These are phyloP conservation scores for Dipodomys spectabilis DNA, from an alignment of 2,113 vertebrate species.

Conservation along the genomic window DNA sequence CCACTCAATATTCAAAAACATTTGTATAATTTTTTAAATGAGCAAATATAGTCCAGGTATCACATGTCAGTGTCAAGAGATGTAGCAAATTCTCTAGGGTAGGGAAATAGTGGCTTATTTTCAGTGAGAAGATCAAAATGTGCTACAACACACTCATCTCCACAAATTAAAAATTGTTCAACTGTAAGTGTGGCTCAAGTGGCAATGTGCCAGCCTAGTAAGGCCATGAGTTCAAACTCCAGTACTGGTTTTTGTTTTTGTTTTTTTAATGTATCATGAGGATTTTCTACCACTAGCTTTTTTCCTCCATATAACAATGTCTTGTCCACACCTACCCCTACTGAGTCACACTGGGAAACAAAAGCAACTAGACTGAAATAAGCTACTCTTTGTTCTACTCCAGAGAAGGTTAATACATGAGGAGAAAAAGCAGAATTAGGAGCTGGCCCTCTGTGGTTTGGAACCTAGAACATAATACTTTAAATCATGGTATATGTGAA, in stretches of 20 bases:
- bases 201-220: no score
- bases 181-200: no score
- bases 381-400: background rate
- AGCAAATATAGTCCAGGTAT: background rate
- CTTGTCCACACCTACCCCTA: no score
- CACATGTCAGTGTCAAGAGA: background rate
- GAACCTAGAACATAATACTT: background rate
- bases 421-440: background rate
- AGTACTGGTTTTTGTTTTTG: no score
- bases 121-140: slow-evolving; percentile 18
- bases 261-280: background rate
- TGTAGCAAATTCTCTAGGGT: background rate
- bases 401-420: background rate
- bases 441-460: background rate
- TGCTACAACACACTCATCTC: background rate
- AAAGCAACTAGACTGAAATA: slow-evolving; percentile 22
- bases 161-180: slow-evolving; percentile 26
- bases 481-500: background rate
- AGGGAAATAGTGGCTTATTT: background rate
- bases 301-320: background rate
- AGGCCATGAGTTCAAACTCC: no score
- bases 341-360: background rate
- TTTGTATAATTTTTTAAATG: background rate
- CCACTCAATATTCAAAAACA: background rate
- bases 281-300: background rate